Conservation (phyloP, 2,797 vertebrate genomes). For the Emys orbicularis region DNA sequence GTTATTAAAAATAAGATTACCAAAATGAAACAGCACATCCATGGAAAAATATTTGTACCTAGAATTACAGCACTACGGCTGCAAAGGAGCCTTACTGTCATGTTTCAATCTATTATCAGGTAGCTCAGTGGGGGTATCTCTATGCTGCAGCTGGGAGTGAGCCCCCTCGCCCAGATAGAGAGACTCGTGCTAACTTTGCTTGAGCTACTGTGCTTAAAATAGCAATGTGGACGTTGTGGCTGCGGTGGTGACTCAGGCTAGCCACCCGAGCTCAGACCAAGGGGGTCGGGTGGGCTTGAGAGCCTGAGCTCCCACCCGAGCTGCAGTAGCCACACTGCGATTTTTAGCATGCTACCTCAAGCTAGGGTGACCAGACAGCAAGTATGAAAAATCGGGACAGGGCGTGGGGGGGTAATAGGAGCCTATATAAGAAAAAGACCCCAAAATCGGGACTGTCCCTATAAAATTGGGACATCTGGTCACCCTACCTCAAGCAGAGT, state of each 20-base stretch:
- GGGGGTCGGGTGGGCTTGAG: too few species aligned
- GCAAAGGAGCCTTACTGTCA: not conserved
- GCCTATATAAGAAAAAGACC: too few species aligned
- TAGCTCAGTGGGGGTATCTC: not conserved
- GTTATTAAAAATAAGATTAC: not conserved
- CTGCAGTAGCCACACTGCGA: too few species aligned
- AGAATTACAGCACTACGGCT: not conserved
- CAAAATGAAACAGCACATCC: not conserved
- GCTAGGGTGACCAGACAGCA: too few species aligned
- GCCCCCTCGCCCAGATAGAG: not conserved
- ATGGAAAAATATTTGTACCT: not conserved
- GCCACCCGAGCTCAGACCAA: not conserved
- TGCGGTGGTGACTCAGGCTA: fast-evolving
- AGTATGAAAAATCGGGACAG: too few species aligned
- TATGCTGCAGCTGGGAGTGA: not conserved
- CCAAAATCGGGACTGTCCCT: too few species aligned
- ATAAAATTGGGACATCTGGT: too few species aligned
- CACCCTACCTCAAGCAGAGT: too few species aligned
- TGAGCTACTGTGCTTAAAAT: not conserved
- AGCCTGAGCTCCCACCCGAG: too few species aligned
- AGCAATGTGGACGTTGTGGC: too few species aligned
- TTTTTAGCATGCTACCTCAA: too few species aligned
- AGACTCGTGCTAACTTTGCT: not conserved
- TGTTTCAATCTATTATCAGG: not conserved
- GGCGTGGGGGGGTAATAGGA: too few species aligned